Evolutionary conservation across 2,797 vertebrate species (phyloP), one percentile per base, ranked within the genome.

Genomic region (Lophotriccus pileatus): DNA sequence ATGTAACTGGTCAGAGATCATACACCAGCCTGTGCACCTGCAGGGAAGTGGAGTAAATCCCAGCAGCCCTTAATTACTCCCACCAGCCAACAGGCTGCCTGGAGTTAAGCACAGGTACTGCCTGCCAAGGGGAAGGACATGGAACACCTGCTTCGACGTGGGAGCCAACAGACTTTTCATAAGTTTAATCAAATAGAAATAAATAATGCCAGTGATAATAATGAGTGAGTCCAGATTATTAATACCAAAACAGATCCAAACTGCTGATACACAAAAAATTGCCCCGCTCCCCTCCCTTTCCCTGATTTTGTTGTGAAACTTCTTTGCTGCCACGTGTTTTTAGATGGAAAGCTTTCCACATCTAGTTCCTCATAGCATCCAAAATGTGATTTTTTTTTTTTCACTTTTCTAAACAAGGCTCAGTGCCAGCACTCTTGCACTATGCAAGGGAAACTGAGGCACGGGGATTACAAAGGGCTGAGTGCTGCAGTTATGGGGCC

Each of bases 111-210:
- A 4, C 34, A 60, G 18, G 46, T 46, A 60, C 30, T 60, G 37
- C 37, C n/a, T 92, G 94, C 89, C 95, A 95, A 92, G 36, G 34
- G 27, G 21, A 81, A 89, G 46, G 60, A 92, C 0, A 0, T 10
- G 7, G 60, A 92, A 85, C 78, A 93, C 89, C 94, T 94, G 84
- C 68, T 91, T 64, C 62, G 11, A 25, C 2, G 2, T 2, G 1
- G 41, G 34, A 94, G 62, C 68, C 84, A 94, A 62, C 56, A 87
- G 27, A 41, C 17, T 92, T 32, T 74, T 77, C 78, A 67, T 63
- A 94, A 89, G 70, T 83, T 95, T 91, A 56, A 90, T 93, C 75
- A 84, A 74, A 94, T 58, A 84, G 44, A 78, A 87, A 56, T 59
- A 89, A 89, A 92, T 64, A 85, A 83, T 67, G 41, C 6, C 27